Evolutionary conservation across 1,140 invertebrate genomes (phyloP).

Genomic region (Epicauta chinensis): DNA sequence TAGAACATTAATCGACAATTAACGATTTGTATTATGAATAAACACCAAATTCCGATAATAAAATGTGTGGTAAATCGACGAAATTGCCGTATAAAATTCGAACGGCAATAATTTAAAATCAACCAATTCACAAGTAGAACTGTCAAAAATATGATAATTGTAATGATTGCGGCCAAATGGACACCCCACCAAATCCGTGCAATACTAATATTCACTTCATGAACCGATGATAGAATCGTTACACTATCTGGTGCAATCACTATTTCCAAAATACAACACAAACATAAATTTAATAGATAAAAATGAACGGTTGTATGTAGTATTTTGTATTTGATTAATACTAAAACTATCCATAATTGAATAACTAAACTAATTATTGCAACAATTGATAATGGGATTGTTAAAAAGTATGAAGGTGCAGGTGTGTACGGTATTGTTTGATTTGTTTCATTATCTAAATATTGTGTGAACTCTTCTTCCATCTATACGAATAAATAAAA

Average conservation of each 20-base stretch:
- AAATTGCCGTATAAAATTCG: conserved; percentile 5
- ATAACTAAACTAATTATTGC: too few relatives aligned
- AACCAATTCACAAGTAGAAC: conserved; percentile 25
- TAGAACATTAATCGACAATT: background rate
- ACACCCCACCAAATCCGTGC: conserved; percentile 18
- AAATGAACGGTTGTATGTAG: conserved; percentile 17
- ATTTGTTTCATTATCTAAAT: too few relatives aligned
- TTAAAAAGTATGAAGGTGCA: too few relatives aligned
- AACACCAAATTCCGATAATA: conserved; percentile 17
- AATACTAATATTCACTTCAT: conserved; percentile 1
- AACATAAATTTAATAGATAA: conserved; percentile 24
- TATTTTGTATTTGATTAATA: conserved; percentile 9
- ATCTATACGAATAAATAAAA: too few relatives aligned
- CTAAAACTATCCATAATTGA: conserved; percentile 6
- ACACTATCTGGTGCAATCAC: conserved; percentile 13
- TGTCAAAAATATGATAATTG: conserved; percentile 24
- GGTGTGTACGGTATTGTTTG: too few relatives aligned
- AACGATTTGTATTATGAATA: background rate
- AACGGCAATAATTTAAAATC: conserved; percentile 3
- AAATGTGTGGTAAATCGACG: conserved; percentile 1
- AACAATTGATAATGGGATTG: too few relatives aligned
- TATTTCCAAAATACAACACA: conserved; percentile 21
- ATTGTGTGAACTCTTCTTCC: too few relatives aligned
- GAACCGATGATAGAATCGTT: conserved; percentile 15
- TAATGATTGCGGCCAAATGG: conserved; percentile 11